phyloP scores from a whole-genome alignment of 1,140 invertebrate genomes.

The Drosophila ogumai region DNA sequence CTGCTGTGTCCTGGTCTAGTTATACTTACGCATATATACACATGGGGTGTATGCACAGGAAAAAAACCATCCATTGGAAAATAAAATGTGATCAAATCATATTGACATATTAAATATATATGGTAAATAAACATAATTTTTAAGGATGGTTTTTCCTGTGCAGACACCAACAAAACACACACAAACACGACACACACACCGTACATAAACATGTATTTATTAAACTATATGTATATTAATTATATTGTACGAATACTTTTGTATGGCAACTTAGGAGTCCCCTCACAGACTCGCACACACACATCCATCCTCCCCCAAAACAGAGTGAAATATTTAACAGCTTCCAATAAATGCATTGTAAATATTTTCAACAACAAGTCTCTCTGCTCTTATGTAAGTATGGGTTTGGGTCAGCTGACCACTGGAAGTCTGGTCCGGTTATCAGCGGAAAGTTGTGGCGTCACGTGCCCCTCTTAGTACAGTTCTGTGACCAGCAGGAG shows the following conservation, averaged over 20 bases:
- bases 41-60: constrained; percentile 3
- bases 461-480: constrained; percentile 50
- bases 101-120: background rate
- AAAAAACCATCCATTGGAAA: background rate
- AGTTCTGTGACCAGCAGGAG: constrained; percentile 33
- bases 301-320: constrained; percentile 2
- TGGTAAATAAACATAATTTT: background rate
- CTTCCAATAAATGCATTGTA: constrained; percentile 57
- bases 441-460: constrained; percentile 15
- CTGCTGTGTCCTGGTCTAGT: constrained; percentile 73
- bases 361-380: constrained; percentile 45
- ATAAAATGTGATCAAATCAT: background rate
- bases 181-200: constrained; percentile 38
- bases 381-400: constrained; percentile 45
- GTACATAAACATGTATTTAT: constrained; percentile 70
- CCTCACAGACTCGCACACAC: constrained; percentile 15
- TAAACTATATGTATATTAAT: constrained; percentile 67
- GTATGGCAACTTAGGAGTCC: constrained; percentile 52
- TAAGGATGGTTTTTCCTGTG: constrained; percentile 15
- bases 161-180: constrained; percentile 12
- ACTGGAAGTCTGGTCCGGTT: constrained; percentile 16
- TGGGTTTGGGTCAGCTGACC: constrained; percentile 38
- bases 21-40: constrained; percentile 15
- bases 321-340: constrained; percentile 47
- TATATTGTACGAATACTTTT: constrained; percentile 67